Evolutionary conservation across 1,140 invertebrate genomes (phyloP).

Genomic region (Caenorhabditis tropicalis): DNA sequence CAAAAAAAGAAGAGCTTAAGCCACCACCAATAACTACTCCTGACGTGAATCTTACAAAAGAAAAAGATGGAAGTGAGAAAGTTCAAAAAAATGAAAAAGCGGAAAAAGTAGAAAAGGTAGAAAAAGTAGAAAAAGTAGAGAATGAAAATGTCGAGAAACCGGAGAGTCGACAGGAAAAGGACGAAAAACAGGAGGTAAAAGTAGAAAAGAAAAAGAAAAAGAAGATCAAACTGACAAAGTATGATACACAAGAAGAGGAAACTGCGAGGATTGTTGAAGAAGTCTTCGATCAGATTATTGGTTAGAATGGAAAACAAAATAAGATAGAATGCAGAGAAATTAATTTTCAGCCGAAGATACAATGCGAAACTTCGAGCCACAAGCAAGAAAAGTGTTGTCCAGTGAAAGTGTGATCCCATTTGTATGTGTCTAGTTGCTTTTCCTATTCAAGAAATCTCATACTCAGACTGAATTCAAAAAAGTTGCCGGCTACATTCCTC

Average conservation of each 20-base stretch:
- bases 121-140: background rate
- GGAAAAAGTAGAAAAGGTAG: background rate
- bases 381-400: no score
- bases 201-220: background rate
- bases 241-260: no score
- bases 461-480: constrained; percentile 3
- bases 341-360: no score
- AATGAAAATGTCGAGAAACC: background rate
- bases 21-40: background rate
- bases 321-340: no score
- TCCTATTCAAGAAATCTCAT: background rate
- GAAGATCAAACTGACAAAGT: background rate
- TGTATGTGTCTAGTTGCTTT: no score
- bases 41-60: background rate
- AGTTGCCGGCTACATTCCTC: constrained; percentile 19
- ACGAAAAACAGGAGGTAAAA: background rate
- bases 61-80: constrained; percentile 8
- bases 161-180: background rate
- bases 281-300: no score
- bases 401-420: no score
- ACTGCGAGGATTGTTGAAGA: no score
- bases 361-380: no score
- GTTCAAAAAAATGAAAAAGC: background rate
- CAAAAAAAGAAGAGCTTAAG: background rate
- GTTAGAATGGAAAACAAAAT: no score